Evolutionary conservation across 2,113 vertebrate species (phyloP).

Genomic region (Coptodon bakossiorum): DNA sequence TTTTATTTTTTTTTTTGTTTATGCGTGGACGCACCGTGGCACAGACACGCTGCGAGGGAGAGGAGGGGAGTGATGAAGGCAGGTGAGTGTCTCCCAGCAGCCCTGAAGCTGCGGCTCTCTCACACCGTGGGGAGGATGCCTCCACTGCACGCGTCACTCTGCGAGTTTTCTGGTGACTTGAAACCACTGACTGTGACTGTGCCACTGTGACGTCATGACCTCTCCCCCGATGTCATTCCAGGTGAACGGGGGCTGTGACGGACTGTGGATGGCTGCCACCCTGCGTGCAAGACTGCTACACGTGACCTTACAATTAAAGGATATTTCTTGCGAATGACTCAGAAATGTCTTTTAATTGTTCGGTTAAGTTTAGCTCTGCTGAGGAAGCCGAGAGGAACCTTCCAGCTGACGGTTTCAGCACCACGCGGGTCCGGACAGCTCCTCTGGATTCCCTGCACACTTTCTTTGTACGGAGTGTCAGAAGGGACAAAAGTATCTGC

Average conservation of each 20-base stretch:
- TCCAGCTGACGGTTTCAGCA: conserved; percentile 39
- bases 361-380: conserved; percentile 58
- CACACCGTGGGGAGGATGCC: neutral
- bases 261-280: neutral
- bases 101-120: neutral
- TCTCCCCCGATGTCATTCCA: conserved; percentile 3
- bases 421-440: conserved; percentile 46
- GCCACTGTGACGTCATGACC: neutral
- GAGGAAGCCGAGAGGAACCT: neutral
- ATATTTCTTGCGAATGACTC: conserved; percentile 74
- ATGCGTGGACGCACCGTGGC: neutral
- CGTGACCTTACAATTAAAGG: conserved; percentile 80
- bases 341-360: conserved; percentile 80
- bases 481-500: neutral
- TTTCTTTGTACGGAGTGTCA: neutral
- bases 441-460: neutral
- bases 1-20: accelerated
- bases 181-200: neutral
- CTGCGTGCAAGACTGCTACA: conserved; percentile 24
- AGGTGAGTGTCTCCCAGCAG: neutral
- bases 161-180: neutral
- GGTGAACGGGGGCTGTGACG: neutral
- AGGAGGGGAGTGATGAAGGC: neutral
- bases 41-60: neutral
- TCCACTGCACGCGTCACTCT: neutral